Evolutionary conservation across 2,888 invertebrate genomes (phyloP), one percentile per base, ranked within the genome.

Genomic region (Reticulitermes lucifugus): DNA sequence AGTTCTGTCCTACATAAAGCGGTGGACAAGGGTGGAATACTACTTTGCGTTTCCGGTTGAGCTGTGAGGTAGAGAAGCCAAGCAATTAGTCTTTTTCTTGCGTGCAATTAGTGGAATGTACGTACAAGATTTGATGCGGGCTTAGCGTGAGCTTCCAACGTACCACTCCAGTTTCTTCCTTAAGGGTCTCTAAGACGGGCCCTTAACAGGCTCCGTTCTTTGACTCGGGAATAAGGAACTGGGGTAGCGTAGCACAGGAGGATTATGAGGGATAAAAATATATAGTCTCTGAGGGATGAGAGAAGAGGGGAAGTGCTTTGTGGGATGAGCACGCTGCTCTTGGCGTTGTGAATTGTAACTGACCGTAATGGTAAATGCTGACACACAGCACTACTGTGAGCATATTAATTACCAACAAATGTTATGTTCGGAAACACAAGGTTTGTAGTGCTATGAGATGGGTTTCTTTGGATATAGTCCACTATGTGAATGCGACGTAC

Each of bases 41-140:
- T n/a, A 12, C 65, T 65, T 65, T 65, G 9, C 25, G n/a, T 65
- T 65, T 65, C 65, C 25, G 25, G 51, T 79, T 79, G 55, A 75
- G 22, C 51, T 51, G 79, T 25, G 25, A 79, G 55, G 29, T 46
- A 25, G 25, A 79, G 77, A 84, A 79, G 75, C 75, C 35, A 84
- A 59, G 85, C 85, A 85, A 83, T 85, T 85, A 85, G 85, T 82
- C 75, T 73, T 65, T 75, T 80, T 59, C 46, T 60, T 77, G 82
- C 83, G 83, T 85, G 71, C 85, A 85, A 85, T 85, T 85, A 85
- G 85, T 43, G 21, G 77, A 83, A 60, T 41, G 73, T 73, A 60
- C n/a, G 73, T 73, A 60, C n/a, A 35, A 41, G 80, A 59, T 60
- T 80, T 60, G 80, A 80, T 80, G 60, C 80, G 35, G 60, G 80